phyloP scores from a whole-genome alignment of 1,140 invertebrate species.

The Laodelphax striatellus region DNA sequence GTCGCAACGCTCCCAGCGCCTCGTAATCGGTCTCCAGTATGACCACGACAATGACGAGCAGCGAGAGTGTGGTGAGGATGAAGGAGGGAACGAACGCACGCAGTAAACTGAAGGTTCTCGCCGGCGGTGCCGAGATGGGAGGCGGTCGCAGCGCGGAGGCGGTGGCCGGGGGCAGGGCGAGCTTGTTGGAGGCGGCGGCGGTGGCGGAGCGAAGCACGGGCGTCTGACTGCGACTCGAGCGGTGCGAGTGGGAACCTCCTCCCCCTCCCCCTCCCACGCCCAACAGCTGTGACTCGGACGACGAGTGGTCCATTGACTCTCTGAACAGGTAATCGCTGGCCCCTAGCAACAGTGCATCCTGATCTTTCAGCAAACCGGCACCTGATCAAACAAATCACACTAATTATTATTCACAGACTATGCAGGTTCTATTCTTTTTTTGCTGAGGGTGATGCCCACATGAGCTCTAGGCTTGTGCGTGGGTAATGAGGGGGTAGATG shows the following conservation, averaged over 20 bases:
- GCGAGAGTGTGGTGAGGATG: slow-evolving; percentile 46
- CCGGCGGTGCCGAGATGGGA: slow-evolving; percentile 6
- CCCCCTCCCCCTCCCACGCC: slow-evolving; percentile 33
- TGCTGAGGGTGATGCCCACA: too few species aligned
- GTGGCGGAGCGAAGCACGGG: slow-evolving; percentile 23
- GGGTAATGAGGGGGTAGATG: too few species aligned
- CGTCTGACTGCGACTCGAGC: slow-evolving; percentile 42
- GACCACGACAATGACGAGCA: slow-evolving; percentile 41
- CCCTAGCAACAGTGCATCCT: not conserved
- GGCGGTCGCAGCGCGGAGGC: slow-evolving; percentile 6
- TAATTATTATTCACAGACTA: too few species aligned
- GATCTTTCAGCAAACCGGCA: not conserved
- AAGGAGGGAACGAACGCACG: slow-evolving; percentile 59
- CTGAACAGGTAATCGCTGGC: slow-evolving; percentile 50
- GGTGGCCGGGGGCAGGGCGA: slow-evolving; percentile 15
- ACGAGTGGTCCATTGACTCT: slow-evolving; percentile 66
- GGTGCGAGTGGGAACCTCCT: slow-evolving; percentile 34
- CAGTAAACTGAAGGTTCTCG: slow-evolving; percentile 34
- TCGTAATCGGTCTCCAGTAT: slow-evolving; percentile 52
- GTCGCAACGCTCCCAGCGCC: slow-evolving; percentile 52
- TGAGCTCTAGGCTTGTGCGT: too few species aligned
- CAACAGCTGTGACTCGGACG: slow-evolving; percentile 53
- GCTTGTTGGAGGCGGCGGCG: not conserved
- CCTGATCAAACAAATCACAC: too few species aligned
- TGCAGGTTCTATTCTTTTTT: too few species aligned